Percentiles rank a stretch among this genome's conserved stretches.
Evolutionary conservation across 1,140 invertebrate species (phyloP).

Genomic region (Scaptomyza hsui): DNA sequence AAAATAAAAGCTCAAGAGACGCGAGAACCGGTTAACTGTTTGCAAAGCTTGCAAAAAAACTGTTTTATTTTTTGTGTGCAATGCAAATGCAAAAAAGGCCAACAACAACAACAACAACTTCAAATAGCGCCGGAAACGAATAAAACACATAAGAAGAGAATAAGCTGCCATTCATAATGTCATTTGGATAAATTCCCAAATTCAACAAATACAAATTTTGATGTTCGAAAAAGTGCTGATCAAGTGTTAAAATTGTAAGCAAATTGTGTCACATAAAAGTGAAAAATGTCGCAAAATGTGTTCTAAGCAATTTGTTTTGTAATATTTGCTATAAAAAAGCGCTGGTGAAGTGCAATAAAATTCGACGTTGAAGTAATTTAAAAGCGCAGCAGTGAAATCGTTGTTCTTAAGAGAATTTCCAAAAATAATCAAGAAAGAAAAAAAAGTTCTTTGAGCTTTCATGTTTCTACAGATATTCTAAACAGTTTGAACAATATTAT

Average conservation of each 20-base stretch:
- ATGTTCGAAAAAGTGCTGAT: slow-evolving; percentile 23
- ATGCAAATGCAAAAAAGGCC: slow-evolving; percentile 44
- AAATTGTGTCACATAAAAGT: slow-evolving; percentile 20
- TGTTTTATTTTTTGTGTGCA: slow-evolving; percentile 39
- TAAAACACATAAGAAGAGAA: slow-evolving; percentile 27
- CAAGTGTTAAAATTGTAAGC: slow-evolving; percentile 11
- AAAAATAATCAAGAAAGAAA: too few relatives aligned
- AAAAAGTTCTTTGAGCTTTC: too few relatives aligned
- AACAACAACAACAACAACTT: slow-evolving; percentile 31
- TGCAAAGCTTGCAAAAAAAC: slow-evolving; percentile 45
- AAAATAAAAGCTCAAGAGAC: slow-evolving; percentile 28
- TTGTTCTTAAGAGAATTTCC: too few relatives aligned
- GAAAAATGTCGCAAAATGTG: background rate
- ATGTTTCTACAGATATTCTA: background rate
- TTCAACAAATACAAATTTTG: background rate
- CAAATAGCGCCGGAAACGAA: slow-evolving; percentile 44
- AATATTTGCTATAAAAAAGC: slow-evolving; percentile 13
- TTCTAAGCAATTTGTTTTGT: slow-evolving; percentile 7
- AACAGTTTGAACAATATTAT: background rate
- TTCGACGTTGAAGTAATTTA: too few relatives aligned
- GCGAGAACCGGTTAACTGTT: slow-evolving; percentile 51
- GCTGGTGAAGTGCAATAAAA: slow-evolving; percentile 16
- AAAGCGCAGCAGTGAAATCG: too few relatives aligned
- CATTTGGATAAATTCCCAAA: slow-evolving; percentile 24
- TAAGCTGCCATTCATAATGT: slow-evolving; percentile 38